Conservation (phyloP, 2,888 invertebrate species). For the Napeogenes sylphis region DNA sequence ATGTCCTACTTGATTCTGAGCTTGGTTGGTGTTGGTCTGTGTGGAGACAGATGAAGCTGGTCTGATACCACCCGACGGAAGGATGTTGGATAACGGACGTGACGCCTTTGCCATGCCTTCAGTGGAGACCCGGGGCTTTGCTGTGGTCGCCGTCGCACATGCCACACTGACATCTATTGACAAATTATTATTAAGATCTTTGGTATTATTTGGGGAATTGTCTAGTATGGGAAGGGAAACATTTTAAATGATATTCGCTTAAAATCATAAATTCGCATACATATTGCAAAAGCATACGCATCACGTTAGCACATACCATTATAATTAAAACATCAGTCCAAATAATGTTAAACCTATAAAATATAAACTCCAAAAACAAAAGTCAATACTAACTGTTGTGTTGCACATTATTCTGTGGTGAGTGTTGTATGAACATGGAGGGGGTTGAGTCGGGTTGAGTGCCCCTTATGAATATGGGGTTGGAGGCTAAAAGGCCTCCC, state of each 20-base stretch:
- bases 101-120: constrained; percentile 65
- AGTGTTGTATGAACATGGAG: constrained; percentile 90
- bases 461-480: constrained; percentile 90
- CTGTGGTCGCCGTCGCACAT: constrained; percentile 54
- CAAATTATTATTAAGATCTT: constrained; percentile 4
- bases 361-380: constrained; percentile 11
- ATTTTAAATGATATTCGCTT: background rate
- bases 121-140: constrained; percentile 62
- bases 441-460: constrained; percentile 83
- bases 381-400: constrained; percentile 65
- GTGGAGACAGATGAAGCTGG: constrained; percentile 91
- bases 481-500: constrained; percentile 81
- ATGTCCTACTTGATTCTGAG: constrained; percentile 68
- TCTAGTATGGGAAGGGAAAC: background rate
- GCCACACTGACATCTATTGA: constrained; percentile 55
- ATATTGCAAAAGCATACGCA: constrained; percentile 6
- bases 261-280: background rate
- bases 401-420: constrained; percentile 78
- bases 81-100: constrained; percentile 76
- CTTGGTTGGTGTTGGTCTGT: constrained; percentile 81
- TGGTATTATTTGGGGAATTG: background rate
- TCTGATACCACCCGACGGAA: constrained; percentile 80
- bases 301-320: constrained; percentile 4
- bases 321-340: constrained; percentile 6
- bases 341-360: constrained; percentile 5